Conservation (phyloP, 1,140 invertebrate genomes). For the Drosophila neocordata region DNA sequence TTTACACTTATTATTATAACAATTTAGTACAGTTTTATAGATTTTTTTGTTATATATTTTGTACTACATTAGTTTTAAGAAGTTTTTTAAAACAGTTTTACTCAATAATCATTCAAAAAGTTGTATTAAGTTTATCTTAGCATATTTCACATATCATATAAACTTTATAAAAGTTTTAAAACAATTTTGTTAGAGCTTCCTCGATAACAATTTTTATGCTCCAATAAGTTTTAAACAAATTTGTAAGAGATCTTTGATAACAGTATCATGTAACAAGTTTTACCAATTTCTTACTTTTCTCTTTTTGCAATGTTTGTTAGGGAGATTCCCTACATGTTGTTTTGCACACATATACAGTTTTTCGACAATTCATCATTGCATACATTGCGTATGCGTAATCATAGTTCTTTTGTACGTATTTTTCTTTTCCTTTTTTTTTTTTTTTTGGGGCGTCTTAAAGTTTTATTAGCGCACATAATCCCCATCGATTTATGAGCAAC, state of each 20-base stretch:
- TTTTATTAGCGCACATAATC: constrained; percentile 76
- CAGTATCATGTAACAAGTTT: neutral
- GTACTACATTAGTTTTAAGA: no score
- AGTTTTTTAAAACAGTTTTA: no score
- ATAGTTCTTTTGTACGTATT: constrained; percentile 32
- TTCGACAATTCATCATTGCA: constrained; percentile 29
- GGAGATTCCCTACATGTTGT: neutral
- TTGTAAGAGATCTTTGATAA: neutral
- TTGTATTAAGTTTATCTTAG: no score
- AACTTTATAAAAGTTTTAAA: no score
- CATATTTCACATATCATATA: no score
- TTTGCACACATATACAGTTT: neutral
- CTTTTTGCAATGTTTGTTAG: neutral
- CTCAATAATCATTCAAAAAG: no score
- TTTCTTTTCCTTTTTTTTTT: constrained; percentile 20
- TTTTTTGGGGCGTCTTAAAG: constrained; percentile 53
- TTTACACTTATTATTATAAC: no score
- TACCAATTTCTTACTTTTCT: neutral
- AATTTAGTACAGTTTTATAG: no score
- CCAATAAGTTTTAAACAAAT: neutral
- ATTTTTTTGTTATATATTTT: no score
- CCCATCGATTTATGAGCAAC: constrained; percentile 70
- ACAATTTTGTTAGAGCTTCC: no score
- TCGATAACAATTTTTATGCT: neutral
- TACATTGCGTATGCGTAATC: constrained; percentile 67